These are phyloP conservation scores for Lithophane ornitopus DNA, from an alignment of 2,888 invertebrate genomes.

Conservation along the genomic window DNA sequence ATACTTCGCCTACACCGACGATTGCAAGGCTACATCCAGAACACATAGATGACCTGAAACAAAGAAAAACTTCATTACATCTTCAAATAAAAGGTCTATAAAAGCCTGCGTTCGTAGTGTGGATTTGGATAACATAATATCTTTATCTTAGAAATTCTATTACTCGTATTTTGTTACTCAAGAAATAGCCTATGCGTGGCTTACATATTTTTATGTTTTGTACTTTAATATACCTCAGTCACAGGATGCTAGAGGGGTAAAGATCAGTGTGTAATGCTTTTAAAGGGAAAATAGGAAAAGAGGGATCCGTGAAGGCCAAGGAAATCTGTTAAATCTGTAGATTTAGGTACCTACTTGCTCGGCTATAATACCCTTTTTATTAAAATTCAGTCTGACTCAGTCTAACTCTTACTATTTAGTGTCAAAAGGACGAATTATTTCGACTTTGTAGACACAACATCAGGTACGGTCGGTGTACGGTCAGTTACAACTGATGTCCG, in stretches of 20 bases:
- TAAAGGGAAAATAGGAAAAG: not conserved
- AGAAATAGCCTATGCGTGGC: not conserved
- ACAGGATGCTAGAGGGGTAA: not conserved
- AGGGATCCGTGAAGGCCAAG: not conserved
- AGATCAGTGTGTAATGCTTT: not conserved
- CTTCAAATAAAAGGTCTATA: not conserved
- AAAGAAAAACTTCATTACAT: slow-evolving; percentile 52
- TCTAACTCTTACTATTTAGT: too few relatives aligned
- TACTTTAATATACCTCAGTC: not conserved
- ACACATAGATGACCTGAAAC: slow-evolving; percentile 65
- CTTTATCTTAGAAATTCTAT: not conserved
- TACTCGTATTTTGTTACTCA: not conserved
- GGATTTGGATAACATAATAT: not conserved
- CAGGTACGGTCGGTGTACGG: too few relatives aligned
- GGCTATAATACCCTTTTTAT: not conserved
- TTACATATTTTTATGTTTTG: not conserved
- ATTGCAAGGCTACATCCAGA: slow-evolving; percentile 57
- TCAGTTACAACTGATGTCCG: too few relatives aligned
- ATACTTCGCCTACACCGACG: slow-evolving; percentile 50
- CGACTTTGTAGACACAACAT: too few relatives aligned
- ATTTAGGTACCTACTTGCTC: not conserved
- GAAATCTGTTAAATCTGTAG: not conserved
- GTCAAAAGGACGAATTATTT: too few relatives aligned
- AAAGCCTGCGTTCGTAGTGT: not conserved
- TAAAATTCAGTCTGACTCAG: too few relatives aligned